These are phyloP conservation scores for Nyleta sp. DNA, from an alignment of 2,888 invertebrate species.

Conservation along the genomic window DNA sequence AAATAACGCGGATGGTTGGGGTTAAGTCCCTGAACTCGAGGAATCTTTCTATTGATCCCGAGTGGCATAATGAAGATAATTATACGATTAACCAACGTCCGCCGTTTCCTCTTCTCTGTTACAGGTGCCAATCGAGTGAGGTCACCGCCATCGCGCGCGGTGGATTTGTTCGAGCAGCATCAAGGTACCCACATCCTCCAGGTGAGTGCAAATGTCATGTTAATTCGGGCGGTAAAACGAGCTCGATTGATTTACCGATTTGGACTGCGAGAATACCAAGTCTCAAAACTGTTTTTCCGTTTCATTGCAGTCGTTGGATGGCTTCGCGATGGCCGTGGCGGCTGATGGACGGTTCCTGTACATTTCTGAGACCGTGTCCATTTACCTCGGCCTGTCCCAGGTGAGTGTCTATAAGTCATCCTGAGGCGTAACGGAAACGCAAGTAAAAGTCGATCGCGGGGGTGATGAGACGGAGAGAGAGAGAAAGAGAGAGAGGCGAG, in stretches of 20 bases:
- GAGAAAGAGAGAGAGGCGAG: too few relatives aligned
- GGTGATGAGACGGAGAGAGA: constrained; percentile 30
- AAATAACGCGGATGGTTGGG: too few relatives aligned
- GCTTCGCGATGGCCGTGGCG: constrained; percentile 97
- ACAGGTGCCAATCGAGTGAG: constrained; percentile 90
- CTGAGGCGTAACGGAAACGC: constrained; percentile 15
- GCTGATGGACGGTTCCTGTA: constrained; percentile 99
- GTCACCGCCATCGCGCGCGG: constrained; percentile 88
- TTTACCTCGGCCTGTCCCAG: constrained; percentile 99
- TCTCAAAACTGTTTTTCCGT: not conserved
- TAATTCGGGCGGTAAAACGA: too few relatives aligned
- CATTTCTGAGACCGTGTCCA: constrained; percentile 99
- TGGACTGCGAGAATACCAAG: not conserved
- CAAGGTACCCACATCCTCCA: constrained; percentile 99
- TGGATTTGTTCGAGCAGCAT: constrained; percentile 97
- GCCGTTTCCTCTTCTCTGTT: too few relatives aligned
- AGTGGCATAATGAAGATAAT: too few relatives aligned
- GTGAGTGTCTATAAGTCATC: constrained; percentile 84
- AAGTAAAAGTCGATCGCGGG: constrained; percentile 41
- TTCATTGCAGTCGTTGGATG: constrained; percentile 95
- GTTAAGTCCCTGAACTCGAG: too few relatives aligned
- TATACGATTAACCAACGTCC: too few relatives aligned
- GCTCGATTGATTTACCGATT: too few relatives aligned
- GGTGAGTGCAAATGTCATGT: constrained; percentile 84
- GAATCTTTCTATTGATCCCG: too few relatives aligned